Conservation (phyloP, 1,140 invertebrate genomes). For the Procambarus clarkii region DNA sequence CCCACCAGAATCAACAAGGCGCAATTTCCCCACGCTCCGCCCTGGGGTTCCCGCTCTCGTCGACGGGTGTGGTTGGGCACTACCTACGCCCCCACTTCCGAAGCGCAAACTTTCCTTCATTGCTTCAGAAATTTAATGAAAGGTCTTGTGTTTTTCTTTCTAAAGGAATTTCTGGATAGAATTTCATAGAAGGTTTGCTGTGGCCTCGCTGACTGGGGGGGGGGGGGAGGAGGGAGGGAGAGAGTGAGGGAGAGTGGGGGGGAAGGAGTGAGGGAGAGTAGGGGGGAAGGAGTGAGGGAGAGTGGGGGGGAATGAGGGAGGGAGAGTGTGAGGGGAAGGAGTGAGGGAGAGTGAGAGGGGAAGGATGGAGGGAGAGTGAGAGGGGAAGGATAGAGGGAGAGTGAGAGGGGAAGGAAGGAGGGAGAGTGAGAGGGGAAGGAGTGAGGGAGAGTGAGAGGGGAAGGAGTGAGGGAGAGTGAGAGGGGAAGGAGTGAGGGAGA, state of each 20-base stretch:
- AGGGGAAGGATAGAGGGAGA: not conserved
- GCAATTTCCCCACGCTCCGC: not conserved
- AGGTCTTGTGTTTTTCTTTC: slow-evolving; percentile 32
- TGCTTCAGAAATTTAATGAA: slow-evolving; percentile 36
- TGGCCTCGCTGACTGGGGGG: not conserved
- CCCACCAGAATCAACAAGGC: not conserved
- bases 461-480: not conserved
- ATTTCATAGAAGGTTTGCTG: slow-evolving; percentile 32
- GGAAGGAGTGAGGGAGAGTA: not conserved
- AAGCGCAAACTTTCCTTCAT: slow-evolving; percentile 46
- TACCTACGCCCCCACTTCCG: not conserved
- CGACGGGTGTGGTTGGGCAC: not conserved
- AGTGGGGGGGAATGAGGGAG: not conserved
- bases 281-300: not conserved
- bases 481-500: not conserved
- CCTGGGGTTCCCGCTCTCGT: not conserved
- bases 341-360: not conserved
- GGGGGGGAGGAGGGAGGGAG: not conserved
- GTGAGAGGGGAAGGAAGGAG: not conserved
- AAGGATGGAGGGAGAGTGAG: not conserved
- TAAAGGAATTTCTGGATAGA: slow-evolving; percentile 43
- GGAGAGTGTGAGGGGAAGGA: not conserved
- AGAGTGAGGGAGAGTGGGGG: not conserved
- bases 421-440: not conserved
- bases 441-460: too few relatives aligned